phyloP scores from a whole-genome alignment of 1,140 invertebrate species.

The Hycleus phaleratus region DNA sequence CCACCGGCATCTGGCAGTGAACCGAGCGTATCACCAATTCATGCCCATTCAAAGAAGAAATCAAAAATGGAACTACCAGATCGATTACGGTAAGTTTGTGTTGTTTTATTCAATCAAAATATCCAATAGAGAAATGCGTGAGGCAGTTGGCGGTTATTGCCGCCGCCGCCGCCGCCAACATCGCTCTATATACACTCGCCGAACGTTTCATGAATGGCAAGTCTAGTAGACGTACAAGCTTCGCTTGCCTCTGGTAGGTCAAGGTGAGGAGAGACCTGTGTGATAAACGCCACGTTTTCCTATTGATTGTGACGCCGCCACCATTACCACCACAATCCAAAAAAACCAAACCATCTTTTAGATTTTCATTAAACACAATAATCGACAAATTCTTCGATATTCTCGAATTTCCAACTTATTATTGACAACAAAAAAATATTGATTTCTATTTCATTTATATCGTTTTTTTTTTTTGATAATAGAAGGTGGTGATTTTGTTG shows the following conservation, averaged over 20 bases:
- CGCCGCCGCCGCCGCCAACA: too few species aligned
- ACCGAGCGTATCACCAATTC: constrained; percentile 62
- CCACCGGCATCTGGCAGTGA: constrained; percentile 59
- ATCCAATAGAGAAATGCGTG: background rate
- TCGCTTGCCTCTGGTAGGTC: constrained; percentile 13
- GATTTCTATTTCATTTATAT: too few species aligned
- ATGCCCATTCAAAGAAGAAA: constrained; percentile 60
- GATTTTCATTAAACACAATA: too few species aligned
- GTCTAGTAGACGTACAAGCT: background rate
- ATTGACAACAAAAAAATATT: too few species aligned
- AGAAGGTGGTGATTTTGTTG: background rate
- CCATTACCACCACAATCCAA: constrained; percentile 1
- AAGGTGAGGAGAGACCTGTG: constrained; percentile 16
- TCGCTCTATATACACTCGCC: too few species aligned
- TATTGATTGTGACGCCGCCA: constrained; percentile 15
- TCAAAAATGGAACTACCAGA: constrained; percentile 72
- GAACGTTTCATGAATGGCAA: constrained; percentile 6
- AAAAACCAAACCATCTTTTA: too few species aligned
- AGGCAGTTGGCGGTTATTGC: too few species aligned
- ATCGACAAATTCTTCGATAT: too few species aligned
- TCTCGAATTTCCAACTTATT: too few species aligned
- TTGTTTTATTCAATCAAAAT: background rate
- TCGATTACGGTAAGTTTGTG: constrained; percentile 59
- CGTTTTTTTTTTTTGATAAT: too few species aligned
- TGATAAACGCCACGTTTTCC: constrained; percentile 12